Conservation (phyloP, 2,888 invertebrate species). For the Toxonevra muliebris region DNA sequence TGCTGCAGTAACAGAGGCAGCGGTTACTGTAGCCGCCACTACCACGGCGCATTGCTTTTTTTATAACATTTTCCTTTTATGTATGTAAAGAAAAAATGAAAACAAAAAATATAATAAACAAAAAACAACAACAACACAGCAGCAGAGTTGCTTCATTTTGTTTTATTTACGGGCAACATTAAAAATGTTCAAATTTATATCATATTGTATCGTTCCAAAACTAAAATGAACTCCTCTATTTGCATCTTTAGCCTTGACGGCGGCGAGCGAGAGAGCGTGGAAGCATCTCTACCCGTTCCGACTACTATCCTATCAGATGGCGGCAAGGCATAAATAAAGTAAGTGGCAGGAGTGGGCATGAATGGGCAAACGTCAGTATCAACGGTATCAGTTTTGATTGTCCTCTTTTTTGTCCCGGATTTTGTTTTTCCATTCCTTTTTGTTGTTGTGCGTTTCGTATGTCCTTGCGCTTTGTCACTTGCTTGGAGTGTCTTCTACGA, state of each 20-base stretch:
- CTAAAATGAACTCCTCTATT: constrained; percentile 19
- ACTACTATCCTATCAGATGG: neutral
- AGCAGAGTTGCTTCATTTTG: constrained; percentile 32
- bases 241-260: constrained; percentile 12
- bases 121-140: neutral
- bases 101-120: neutral
- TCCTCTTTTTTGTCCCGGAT: neutral
- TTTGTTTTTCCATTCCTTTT: too few species aligned
- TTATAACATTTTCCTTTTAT: constrained; percentile 1
- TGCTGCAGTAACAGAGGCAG: neutral
- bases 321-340: neutral
- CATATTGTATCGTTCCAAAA: constrained; percentile 13
- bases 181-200: constrained; percentile 45
- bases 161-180: constrained; percentile 49
- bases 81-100: constrained; percentile 6
- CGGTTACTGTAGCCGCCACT: neutral
- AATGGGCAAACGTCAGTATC: neutral
- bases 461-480: neutral
- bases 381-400: neutral
- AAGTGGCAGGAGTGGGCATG: neutral
- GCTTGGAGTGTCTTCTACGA: constrained; percentile 17
- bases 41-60: neutral
- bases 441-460: constrained; percentile 1
- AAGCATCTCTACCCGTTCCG: neutral
- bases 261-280: neutral